A percentile compares a stretch with the other conserved stretches of the same genome.
Conservation (phyloP, 2,797 vertebrate species). For the Pristis pectinata region DNA sequence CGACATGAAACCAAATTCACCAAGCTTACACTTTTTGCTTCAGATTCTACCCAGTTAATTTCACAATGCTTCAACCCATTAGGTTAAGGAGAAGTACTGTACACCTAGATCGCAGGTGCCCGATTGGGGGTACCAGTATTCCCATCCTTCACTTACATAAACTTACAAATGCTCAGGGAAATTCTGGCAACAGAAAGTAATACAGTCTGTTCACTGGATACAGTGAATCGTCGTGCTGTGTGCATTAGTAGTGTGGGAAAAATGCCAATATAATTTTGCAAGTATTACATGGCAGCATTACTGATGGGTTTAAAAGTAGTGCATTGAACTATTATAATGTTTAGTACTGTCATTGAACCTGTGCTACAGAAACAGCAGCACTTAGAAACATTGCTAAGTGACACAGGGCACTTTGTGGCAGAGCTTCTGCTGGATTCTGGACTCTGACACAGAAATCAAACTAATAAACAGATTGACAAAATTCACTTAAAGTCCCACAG, state of each 20-base stretch:
- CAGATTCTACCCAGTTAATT: neutral
- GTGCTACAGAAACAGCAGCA: neutral
- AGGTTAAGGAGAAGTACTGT: neutral
- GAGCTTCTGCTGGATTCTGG: neutral
- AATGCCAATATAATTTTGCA: neutral
- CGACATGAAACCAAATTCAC: neutral
- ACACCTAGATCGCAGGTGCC: neutral
- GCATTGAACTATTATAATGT: neutral
- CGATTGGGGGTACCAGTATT: neutral
- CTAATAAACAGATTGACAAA: neutral
- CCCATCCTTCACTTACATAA: neutral
- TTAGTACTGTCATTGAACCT: neutral
- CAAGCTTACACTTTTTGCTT: neutral
- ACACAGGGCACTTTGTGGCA: neutral
- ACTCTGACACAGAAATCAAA: neutral
- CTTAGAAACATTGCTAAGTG: neutral
- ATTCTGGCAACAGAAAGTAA: neutral
- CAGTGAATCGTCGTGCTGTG: neutral
- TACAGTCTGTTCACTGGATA: neutral
- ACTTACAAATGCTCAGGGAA: neutral
- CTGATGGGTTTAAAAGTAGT: neutral
- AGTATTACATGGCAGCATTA: neutral
- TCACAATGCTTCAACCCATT: neutral
- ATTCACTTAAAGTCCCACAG: neutral
- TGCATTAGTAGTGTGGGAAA: neutral